Evolutionary conservation across 2,888 invertebrate species (phyloP).

Genomic region (Acanthococcus lagerstroemiae): DNA sequence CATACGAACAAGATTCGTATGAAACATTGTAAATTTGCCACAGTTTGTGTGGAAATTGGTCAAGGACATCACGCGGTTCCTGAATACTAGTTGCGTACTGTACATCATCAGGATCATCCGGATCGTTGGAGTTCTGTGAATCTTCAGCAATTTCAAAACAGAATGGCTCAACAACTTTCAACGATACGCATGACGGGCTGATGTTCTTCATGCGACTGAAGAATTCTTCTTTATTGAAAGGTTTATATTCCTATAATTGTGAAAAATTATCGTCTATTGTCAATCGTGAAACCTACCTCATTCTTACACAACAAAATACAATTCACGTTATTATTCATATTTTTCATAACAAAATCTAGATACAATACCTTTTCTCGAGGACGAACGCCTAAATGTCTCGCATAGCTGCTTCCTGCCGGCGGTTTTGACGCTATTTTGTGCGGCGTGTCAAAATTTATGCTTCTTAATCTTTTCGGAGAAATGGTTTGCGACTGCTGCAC

Average conservation of each 20-base stretch:
- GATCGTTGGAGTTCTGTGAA: too few species aligned
- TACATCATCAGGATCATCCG: background rate
- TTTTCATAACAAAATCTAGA: too few species aligned
- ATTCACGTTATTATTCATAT: too few species aligned
- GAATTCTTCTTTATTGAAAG: background rate
- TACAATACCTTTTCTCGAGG: too few species aligned
- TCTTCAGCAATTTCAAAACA: conserved; percentile 7
- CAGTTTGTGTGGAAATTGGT: background rate
- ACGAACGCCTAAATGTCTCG: too few species aligned
- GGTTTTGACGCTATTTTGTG: too few species aligned
- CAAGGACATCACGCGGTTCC: background rate
- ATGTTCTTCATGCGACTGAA: background rate
- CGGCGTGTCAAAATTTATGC: conserved; percentile 7
- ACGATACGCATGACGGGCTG: background rate
- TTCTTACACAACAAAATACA: background rate
- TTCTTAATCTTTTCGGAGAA: background rate
- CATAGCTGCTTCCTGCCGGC: too few species aligned
- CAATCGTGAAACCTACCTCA: too few species aligned
- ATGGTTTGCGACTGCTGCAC: background rate
- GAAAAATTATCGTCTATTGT: too few species aligned
- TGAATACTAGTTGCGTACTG: too few species aligned
- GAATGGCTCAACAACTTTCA: background rate
- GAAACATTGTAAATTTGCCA: background rate
- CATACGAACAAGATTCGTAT: background rate
- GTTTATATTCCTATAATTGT: too few species aligned